Evolutionary conservation across 2,888 invertebrate species (phyloP).

Genomic region (Polydrusus tereticollis): DNA sequence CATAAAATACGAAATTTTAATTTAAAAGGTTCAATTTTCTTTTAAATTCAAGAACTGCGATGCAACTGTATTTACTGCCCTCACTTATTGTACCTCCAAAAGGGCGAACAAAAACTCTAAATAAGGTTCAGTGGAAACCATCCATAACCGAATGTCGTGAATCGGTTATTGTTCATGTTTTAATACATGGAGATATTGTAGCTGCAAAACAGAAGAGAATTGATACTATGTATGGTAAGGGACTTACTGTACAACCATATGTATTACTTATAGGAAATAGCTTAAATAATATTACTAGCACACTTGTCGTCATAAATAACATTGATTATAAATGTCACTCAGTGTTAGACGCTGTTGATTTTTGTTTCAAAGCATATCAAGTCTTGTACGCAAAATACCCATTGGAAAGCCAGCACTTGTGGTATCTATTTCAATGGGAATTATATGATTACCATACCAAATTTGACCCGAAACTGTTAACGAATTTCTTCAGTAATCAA

Average conservation of each 20-base stretch:
- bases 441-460: no score
- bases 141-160: constrained; percentile 33
- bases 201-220: constrained; percentile 28
- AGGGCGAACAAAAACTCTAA: not conserved
- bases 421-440: no score
- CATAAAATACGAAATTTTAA: no score
- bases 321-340: constrained; percentile 14
- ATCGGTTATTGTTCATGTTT: constrained; percentile 19
- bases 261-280: constrained; percentile 27
- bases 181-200: constrained; percentile 31
- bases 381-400: constrained; percentile 28
- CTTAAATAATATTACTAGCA: constrained; percentile 24
- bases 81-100: not conserved
- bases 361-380: constrained; percentile 29
- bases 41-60: constrained; percentile 6
- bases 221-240: constrained; percentile 30
- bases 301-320: constrained; percentile 27
- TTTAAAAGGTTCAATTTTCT: no score
- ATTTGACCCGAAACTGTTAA: no score
- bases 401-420: not conserved
- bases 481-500: no score
- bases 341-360: constrained; percentile 32
- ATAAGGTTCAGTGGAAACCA: constrained; percentile 10
- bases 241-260: constrained; percentile 38
- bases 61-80: not conserved